Conservation (phyloP, 2,888 invertebrate genomes). For the Eretmocerus hayati region DNA sequence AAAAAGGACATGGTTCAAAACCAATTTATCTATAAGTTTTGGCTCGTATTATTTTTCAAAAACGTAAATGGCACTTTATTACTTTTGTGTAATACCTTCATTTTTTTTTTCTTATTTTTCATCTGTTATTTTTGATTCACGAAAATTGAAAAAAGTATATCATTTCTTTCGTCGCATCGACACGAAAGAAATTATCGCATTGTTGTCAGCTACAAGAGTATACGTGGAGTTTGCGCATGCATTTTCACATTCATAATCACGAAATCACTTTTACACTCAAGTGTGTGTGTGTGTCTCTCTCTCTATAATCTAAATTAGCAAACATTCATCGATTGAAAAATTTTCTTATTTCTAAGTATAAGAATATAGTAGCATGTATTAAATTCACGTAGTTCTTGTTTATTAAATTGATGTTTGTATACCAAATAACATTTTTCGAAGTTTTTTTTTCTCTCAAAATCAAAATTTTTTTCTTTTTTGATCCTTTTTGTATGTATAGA, state of each 20-base stretch:
- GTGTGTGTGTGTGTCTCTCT: neutral
- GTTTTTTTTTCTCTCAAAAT: constrained; percentile 8
- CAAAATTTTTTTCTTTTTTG: constrained; percentile 32
- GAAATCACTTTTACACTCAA: neutral
- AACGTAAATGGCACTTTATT: too few species aligned
- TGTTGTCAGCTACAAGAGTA: too few species aligned
- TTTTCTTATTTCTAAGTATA: constrained; percentile 32
- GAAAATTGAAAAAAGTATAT: neutral
- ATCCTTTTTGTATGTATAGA: constrained; percentile 35
- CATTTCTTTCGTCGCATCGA: neutral
- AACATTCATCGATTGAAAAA: neutral
- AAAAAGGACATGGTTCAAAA: constrained; percentile 26
- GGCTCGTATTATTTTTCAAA: neutral
- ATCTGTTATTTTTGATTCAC: neutral
- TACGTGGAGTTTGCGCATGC: neutral
- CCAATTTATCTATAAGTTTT: neutral
- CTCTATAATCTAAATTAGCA: neutral
- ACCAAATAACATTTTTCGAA: constrained; percentile 10
- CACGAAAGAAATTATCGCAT: too few species aligned
- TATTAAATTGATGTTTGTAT: constrained; percentile 35
- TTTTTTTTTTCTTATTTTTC: neutral
- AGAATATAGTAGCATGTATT: constrained; percentile 33
- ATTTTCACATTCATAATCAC: neutral
- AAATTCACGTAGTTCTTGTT: constrained; percentile 27
- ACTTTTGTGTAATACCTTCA: neutral